Evolutionary conservation across 1,140 invertebrate genomes (phyloP), one percentile per base, ranked within the genome.

Genomic region (Trichogramma pretiosum): DNA sequence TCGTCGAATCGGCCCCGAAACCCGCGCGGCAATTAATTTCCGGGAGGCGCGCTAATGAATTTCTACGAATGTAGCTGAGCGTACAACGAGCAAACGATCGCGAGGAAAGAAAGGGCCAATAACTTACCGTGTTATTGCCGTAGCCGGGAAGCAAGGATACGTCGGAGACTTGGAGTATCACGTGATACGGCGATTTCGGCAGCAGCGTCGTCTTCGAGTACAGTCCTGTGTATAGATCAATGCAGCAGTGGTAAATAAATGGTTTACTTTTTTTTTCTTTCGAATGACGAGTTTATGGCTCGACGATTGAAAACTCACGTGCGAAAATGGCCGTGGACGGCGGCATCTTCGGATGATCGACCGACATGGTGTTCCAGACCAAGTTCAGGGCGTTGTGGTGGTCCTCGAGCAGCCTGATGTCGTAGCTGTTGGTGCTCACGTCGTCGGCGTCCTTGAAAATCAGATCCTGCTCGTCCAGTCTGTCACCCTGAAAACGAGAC

Each of bases 171-270:
- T 65, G 69, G 18, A 73, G 53, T 2, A 63, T 48, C n/a, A 74
- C 64, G 37, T 52, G 58, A 53, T 71, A 74, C 5, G 70, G 68
- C 2, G 68, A 71, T 48, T 63, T 63, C n/a, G 69, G 68, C 13
- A 72, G 43, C 0, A 68, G 43, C 21, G 67, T 69, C 3, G 60
- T 69, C 36, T 53, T 62, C 1, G 64, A 56, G 40, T 50, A 59
- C 24, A 72, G 61, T 49, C 52, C 67, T 72, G 46, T 0, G 40
- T 40, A 34, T 13, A 11, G 24, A 28, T 7, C 11, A 28, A 28
- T 5, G 24, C 11, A 28, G 24, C 24, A 7, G 24, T 11, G 24
- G 11, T 7, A 28, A 11, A 5, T 28, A 28, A 28, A 7, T 28
- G n/a, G n/a, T n/a, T n/a, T 32, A 22, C 21, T 18, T 30, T 43